These are phyloP conservation scores for Heterotis niloticus DNA, from an alignment of 2,113 vertebrate species.

Conservation along the genomic window DNA sequence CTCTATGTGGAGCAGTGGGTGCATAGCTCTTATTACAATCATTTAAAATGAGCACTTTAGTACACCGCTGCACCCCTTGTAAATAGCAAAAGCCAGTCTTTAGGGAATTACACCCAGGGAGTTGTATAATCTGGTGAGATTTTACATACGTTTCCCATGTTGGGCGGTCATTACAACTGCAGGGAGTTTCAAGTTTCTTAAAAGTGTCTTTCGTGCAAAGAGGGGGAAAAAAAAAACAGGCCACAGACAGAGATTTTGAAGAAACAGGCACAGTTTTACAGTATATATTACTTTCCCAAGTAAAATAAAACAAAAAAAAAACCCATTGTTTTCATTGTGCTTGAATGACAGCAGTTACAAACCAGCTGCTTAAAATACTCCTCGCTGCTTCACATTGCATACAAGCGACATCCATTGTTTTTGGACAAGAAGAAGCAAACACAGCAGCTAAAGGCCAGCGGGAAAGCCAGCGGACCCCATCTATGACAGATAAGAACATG, in stretches of 20 bases:
- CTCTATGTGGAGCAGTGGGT: background rate
- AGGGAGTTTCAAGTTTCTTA: background rate
- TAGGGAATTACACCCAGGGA: background rate
- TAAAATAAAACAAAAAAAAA: background rate
- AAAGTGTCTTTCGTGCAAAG: too few relatives aligned
- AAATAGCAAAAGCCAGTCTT: background rate
- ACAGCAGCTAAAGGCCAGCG: conserved; percentile 3
- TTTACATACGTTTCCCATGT: background rate
- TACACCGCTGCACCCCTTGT: background rate
- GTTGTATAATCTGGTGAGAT: background rate
- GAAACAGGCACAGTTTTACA: too few relatives aligned
- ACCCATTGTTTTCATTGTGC: background rate
- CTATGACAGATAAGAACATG: background rate
- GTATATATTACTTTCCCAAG: too few relatives aligned
- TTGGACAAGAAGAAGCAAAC: conserved; percentile 12
- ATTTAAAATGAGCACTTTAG: background rate
- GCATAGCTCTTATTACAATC: background rate
- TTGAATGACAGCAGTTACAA: background rate
- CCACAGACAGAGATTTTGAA: too few relatives aligned
- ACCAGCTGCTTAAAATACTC: background rate
- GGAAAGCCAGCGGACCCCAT: background rate
- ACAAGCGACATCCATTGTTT: background rate
- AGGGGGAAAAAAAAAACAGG: too few relatives aligned
- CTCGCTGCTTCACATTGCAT: background rate
- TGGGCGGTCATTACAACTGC: background rate